Conservation (phyloP, 2,888 invertebrate genomes). For the Gisinianus flammeolus region DNA sequence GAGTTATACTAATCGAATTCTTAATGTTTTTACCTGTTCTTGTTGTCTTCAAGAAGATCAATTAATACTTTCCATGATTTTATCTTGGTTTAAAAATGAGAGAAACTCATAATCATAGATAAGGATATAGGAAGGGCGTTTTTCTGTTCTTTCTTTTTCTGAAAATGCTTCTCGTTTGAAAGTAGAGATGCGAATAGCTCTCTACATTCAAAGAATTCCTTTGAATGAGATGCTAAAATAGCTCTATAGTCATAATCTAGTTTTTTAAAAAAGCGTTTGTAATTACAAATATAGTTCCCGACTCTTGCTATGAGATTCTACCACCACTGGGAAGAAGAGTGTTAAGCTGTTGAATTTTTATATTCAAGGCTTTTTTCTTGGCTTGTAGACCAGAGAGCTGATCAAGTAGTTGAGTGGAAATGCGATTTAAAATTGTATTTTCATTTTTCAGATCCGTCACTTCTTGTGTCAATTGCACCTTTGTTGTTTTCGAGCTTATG, state of each 20-base stretch:
- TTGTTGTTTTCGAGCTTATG: slow-evolving; percentile 33
- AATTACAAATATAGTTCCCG: background rate
- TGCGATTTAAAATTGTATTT: slow-evolving; percentile 54
- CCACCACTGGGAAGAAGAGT: slow-evolving; percentile 37
- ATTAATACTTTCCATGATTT: no score
- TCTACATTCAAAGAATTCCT: background rate
- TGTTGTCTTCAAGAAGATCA: no score
- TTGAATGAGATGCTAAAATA: background rate
- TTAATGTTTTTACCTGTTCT: no score
- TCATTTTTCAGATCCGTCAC: slow-evolving; percentile 56
- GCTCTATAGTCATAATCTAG: no score
- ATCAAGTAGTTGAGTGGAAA: slow-evolving; percentile 57
- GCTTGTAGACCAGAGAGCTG: slow-evolving; percentile 56
- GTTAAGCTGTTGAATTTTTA: slow-evolving; percentile 54
- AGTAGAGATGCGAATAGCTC: no score
- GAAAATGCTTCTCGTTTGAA: no score
- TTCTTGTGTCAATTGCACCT: slow-evolving; percentile 50
- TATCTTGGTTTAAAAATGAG: no score
- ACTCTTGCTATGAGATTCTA: slow-evolving; percentile 37
- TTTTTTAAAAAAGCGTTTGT: background rate
- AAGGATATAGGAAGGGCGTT: no score
- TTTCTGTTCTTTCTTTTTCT: no score
- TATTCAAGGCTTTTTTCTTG: slow-evolving; percentile 53
- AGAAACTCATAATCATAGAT: no score
- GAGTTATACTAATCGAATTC: no score